Conservation (phyloP, 2,888 invertebrate species). For the Drosophila incognita region DNA sequence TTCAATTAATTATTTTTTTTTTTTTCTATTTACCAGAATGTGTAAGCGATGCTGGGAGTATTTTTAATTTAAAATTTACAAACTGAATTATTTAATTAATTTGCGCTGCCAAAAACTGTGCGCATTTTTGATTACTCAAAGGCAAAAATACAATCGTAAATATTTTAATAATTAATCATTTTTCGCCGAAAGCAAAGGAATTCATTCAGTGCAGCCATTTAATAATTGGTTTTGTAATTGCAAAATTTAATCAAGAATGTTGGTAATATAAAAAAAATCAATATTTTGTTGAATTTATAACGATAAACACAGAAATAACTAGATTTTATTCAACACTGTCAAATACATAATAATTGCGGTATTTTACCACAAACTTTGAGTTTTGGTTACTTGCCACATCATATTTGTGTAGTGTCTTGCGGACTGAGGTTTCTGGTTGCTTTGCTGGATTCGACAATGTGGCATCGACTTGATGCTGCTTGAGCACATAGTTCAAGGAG, state of each 20-base stretch:
- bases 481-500: slow-evolving; percentile 36
- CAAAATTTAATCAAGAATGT: not conserved
- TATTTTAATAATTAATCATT: not conserved
- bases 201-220: not conserved
- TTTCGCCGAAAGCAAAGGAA: not conserved
- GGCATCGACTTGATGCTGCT: not conserved
- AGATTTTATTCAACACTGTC: not conserved
- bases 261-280: not conserved
- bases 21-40: not conserved
- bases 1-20: slow-evolving; percentile 82
- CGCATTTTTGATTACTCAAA: slow-evolving; percentile 2
- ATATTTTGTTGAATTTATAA: not conserved
- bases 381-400: not conserved
- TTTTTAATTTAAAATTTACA: slow-evolving; percentile 33
- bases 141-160: not conserved
- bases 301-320: not conserved
- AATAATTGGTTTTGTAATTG: slow-evolving; percentile 2
- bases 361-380: not conserved
- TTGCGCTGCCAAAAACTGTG: not conserved
- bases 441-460: not conserved
- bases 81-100: slow-evolving; percentile 23
- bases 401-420: slow-evolving; percentile 81
- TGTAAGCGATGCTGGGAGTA: not conserved
- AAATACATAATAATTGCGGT: not conserved
- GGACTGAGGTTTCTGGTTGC: slow-evolving; percentile 96